Evolutionary conservation across 53 echinoderm and acorn worm species (phyloP), one percentile per base, ranked within the genome.

Genomic region (Crossaster papposus): DNA sequence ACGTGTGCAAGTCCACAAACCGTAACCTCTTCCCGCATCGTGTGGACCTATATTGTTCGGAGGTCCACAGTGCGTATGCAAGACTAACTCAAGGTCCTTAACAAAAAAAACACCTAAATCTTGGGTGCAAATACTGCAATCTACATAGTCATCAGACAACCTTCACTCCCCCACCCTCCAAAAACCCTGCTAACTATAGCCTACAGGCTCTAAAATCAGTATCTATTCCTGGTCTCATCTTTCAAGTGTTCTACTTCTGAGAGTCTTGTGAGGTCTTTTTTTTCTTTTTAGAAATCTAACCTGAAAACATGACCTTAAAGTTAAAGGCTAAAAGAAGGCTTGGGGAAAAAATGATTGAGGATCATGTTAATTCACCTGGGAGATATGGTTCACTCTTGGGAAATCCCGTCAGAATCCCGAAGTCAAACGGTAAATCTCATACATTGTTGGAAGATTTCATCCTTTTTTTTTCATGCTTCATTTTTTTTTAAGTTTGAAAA

Each of bases 331-430:
- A n/a, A 44, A 17, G 23, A 30, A 22, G 30, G 20, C 30, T 34
- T 31, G 30, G 52, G 85, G 72, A 54, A 32, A 54, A 54, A 53
- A 8, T 1, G 34, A 0, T 85, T 58, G n/a, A 72, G 30, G 72
- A 85, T 52, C 51, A 73, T 53, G 72, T 85, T 52, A 85, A 73
- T 51, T 54, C 70, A 65, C 15, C 26, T n/a, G 63, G 34, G 83
- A 83, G 83, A n/a, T 36, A 5, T 23, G 64, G 36, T 29, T 5
- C 17, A 20, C 83, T 38, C 74, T 12, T 30, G 85, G 85, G 85
- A 85, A 73, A 85, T 85, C 72, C 72, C 23, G 62, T 14, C 17
- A 14, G 38, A 1, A 13, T 83, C 44, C 68, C 68, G n/a, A n/a
- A n/a, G n/a, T n/a, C n/a, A 83, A 28, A 30, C 44, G 70, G 38